phyloP scores from a whole-genome alignment of 2,113 vertebrate genomes.

The Zosterops lateralis region DNA sequence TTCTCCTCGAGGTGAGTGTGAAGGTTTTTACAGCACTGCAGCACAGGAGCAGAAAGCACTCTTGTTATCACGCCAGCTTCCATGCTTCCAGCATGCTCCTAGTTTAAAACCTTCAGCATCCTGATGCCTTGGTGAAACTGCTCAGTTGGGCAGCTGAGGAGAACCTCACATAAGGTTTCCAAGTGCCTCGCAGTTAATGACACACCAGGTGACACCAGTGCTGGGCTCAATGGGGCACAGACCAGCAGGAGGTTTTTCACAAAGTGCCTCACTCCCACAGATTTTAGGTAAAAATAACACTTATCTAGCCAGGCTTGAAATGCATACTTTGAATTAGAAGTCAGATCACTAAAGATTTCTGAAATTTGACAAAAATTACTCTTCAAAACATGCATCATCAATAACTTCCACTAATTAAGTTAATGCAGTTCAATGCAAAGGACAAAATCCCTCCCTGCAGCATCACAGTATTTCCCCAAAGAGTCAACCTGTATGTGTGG shows the following conservation, averaged over 20 bases:
- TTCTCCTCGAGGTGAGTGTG: background rate
- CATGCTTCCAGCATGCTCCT: rapidly evolving
- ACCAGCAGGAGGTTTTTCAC: background rate
- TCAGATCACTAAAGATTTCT: background rate
- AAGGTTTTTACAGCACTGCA: background rate
- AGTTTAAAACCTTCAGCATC: background rate
- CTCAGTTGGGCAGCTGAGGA: background rate
- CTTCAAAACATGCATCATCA: background rate
- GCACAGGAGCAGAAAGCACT: background rate
- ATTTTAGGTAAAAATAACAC: background rate
- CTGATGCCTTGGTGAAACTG: background rate
- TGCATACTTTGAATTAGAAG: background rate
- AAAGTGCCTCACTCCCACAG: background rate
- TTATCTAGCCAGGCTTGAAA: background rate
- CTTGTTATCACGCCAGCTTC: background rate
- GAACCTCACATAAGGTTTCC: rapidly evolving
- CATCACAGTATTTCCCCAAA: background rate
- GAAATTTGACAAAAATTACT: background rate
- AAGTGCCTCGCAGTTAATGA: rapidly evolving
- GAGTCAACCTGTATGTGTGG: background rate
- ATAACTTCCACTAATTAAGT: background rate
- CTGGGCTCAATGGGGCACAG: background rate
- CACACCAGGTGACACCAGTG: background rate
- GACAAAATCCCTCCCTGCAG: background rate
- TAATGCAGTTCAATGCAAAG: background rate